A percentile compares a stretch with the other conserved stretches of the same genome.
Conservation (phyloP, 2,113 vertebrate genomes). For the Larimichthys crocea region DNA sequence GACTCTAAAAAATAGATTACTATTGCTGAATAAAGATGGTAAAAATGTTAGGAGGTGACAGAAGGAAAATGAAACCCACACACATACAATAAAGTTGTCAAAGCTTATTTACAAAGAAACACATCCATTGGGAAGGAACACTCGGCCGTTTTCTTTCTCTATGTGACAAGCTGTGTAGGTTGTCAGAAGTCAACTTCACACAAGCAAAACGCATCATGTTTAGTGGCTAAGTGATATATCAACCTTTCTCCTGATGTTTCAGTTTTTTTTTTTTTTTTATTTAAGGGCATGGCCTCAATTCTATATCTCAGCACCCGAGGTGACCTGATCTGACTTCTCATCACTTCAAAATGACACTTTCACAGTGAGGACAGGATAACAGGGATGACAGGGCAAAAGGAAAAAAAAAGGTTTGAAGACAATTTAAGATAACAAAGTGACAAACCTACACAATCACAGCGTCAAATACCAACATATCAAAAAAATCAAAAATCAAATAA, state of each 20-base stretch:
- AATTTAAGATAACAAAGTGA: neutral
- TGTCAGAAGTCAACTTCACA: constrained; percentile 5
- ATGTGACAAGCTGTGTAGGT: neutral
- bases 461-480: constrained; percentile 19
- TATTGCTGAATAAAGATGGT: constrained; percentile 36
- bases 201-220: neutral
- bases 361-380: constrained; percentile 8
- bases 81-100: constrained; percentile 35
- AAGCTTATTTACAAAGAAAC: constrained; percentile 31
- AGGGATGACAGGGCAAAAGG: neutral
- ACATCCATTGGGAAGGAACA: constrained; percentile 15
- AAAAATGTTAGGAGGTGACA: constrained; percentile 30
- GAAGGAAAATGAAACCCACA: constrained; percentile 45
- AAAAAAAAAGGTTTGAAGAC: neutral
- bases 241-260: constrained; percentile 3
- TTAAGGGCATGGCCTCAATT: neutral
- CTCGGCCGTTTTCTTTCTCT: constrained; percentile 6
- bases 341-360: constrained; percentile 28
- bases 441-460: neutral
- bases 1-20: constrained; percentile 11
- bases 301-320: neutral
- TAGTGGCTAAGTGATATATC: neutral
- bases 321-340: neutral
- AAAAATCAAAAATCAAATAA: neutral
- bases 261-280: constrained; percentile 20